Percentiles rank a stretch among this genome's conserved stretches.
Evolutionary conservation across 2,113 vertebrate genomes (phyloP).

Genomic region (Xerus inauris): DNA sequence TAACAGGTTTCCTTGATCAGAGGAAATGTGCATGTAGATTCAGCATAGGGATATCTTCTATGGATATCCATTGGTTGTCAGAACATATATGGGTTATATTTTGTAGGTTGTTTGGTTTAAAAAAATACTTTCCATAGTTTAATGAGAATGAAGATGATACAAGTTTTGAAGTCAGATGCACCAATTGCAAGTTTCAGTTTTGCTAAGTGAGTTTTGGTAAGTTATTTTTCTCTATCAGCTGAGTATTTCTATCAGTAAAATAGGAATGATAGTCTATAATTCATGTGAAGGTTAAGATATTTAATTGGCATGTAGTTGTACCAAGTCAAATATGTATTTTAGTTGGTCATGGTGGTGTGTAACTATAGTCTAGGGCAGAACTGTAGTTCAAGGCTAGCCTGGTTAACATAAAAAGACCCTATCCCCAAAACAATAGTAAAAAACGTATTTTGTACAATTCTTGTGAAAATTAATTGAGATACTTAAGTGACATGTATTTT

Average conservation of each 20-base stretch:
- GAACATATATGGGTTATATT: background rate
- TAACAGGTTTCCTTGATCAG: background rate
- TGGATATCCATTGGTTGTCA: background rate
- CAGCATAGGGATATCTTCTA: background rate
- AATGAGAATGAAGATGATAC: background rate
- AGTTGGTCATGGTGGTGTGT: too few species aligned
- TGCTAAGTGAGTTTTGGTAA: background rate
- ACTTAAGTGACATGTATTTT: background rate
- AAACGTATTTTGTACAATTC: background rate
- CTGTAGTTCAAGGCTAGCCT: too few species aligned
- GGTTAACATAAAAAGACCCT: too few species aligned
- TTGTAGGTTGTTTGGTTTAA: background rate
- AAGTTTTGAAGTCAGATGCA: background rate
- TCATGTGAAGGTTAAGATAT: background rate
- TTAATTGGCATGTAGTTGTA: background rate
- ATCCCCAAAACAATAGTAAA: too few species aligned
- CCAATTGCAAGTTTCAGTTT: background rate
- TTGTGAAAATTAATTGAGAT: background rate
- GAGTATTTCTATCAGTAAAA: background rate
- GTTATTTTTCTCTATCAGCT: background rate
- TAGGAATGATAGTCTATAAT: background rate
- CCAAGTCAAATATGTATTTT: background rate
- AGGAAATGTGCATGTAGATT: constrained; percentile 20
- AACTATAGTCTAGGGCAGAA: too few species aligned
- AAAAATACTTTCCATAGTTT: constrained; percentile 6